Conservation (phyloP, 1,140 invertebrate genomes). For the Tyrophagus putrescentiae region DNA sequence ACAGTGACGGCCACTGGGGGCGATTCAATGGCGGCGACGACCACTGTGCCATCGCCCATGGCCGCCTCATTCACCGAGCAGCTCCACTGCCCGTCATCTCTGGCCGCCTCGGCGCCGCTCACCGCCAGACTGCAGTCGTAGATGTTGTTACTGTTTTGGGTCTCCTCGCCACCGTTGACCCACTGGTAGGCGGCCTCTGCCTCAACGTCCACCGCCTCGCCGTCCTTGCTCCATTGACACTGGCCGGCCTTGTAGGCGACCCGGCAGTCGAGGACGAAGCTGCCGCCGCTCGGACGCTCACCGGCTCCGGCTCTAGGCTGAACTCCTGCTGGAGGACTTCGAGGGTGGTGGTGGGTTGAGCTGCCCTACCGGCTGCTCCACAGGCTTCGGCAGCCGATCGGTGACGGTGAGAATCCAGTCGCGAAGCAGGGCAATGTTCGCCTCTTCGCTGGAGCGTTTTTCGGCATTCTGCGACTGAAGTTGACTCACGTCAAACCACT, state of each 20-base stretch:
- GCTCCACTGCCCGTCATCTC: conserved; percentile 25
- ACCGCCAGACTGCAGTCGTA: conserved; percentile 25
- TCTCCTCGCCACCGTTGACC: conserved; percentile 21
- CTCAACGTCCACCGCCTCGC: conserved; percentile 23
- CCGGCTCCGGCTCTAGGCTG: conserved; percentile 18
- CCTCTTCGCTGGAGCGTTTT: conserved; percentile 16
- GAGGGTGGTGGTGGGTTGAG: neutral
- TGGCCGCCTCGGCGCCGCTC: neutral
- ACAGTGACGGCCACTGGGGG: neutral
- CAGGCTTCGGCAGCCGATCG: neutral
- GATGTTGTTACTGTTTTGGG: neutral
- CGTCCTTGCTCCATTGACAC: conserved; percentile 26
- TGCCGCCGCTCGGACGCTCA: conserved; percentile 15
- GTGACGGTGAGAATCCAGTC: conserved; percentile 21
- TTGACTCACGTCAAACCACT: conserved; percentile 23
- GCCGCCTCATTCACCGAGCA: conserved; percentile 25
- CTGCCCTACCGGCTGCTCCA: neutral
- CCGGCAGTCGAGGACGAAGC: conserved; percentile 23
- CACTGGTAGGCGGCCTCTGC: conserved; percentile 8
- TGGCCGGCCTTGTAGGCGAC: conserved; percentile 22
- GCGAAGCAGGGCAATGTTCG: conserved; percentile 21
- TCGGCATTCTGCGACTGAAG: too few relatives aligned
- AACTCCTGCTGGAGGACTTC: conserved; percentile 19
- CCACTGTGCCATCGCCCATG: neutral
- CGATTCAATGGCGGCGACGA: neutral